Evolutionary conservation across 1,140 invertebrate species (phyloP), one percentile per base, ranked within the genome.

Genomic region (Tenebrio molitor): DNA sequence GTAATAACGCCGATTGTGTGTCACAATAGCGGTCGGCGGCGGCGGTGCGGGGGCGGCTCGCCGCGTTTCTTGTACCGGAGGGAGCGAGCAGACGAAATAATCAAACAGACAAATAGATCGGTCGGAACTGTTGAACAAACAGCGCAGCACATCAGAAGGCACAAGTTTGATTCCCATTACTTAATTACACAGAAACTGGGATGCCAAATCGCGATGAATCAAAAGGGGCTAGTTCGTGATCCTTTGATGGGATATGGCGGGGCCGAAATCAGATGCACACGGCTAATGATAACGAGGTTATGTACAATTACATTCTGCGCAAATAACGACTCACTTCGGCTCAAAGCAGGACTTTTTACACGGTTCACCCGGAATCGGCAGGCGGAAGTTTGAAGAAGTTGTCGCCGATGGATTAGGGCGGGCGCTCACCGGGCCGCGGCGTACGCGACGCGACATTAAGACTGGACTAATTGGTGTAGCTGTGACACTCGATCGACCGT

Each of bases 121-220:
- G 74, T 71, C 70, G 64, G 63, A 79, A 76, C 75, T 77, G 71
- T 76, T 79, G 77, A 80, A 79, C 79, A 80, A 80, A 80, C 76
- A 80, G 73, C 72, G 53, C 63, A 72, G 70, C 74, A 71, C 68
- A 77, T 79, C 79, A 79, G 77, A 79, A 79, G 76, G 78, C 75
- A 76, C 73, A 79, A 81, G 77, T 79, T 80, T 81, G 78, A 81
- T 81, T 81, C 78, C 78, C 77, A 79, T 81, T 81, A 81, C 79
- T 79, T 81, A 81, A 81, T 81, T 81, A 81, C 78, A 79, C 74
- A 77, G 79, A 79, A 79, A 76, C 75, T 73, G 68, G 21, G 68
- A 68, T 67, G 53, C 72, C 71, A 76, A 72, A 74, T 76, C 73
- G 70, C 65, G 50, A 53, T 64, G 67, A 71, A 72, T 72, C 73